A percentile compares a stretch with the other conserved stretches of the same genome.
phyloP scores from a whole-genome alignment of 2,797 vertebrate species.

The Furcifer pardalis region DNA sequence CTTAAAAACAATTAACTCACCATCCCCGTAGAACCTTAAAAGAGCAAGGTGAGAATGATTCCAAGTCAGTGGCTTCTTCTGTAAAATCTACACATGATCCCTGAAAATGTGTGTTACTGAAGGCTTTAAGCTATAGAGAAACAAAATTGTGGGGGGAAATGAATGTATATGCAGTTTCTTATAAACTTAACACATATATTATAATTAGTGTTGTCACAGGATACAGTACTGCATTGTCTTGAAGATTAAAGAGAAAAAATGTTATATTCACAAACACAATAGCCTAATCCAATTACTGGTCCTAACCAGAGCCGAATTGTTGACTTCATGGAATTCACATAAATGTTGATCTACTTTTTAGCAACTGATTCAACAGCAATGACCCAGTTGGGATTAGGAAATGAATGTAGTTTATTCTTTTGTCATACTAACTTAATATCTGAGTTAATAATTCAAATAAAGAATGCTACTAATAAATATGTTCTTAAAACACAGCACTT shows the following conservation, averaged over 20 bases:
- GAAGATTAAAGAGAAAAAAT: background rate
- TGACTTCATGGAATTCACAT: too few species aligned
- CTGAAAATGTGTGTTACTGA: conserved; percentile 78
- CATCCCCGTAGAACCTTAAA: conserved; percentile 87
- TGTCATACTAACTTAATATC: background rate
- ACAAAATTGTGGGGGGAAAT: conserved; percentile 50
- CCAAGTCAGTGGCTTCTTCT: conserved; percentile 74
- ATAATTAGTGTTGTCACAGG: conserved; percentile 41
- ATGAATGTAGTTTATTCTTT: too few species aligned
- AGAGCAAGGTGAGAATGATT: conserved; percentile 76
- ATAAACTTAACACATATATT: conserved; percentile 27
- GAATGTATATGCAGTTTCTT: conserved; percentile 44
- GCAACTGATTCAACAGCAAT: too few species aligned
- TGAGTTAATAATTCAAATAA: background rate
- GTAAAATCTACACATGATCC: conserved; percentile 80
- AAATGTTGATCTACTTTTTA: too few species aligned
- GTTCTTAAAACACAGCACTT: background rate
- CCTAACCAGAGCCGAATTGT: too few species aligned
- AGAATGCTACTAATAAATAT: background rate
- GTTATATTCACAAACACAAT: background rate
- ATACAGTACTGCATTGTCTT: conserved; percentile 38
- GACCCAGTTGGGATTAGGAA: too few species aligned
- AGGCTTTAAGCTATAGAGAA: conserved; percentile 81
- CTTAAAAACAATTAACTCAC: conserved; percentile 70
- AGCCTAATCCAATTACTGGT: too few species aligned